Conservation (phyloP, 1,140 invertebrate genomes). For the Macrotrachela quadricornifera region DNA sequence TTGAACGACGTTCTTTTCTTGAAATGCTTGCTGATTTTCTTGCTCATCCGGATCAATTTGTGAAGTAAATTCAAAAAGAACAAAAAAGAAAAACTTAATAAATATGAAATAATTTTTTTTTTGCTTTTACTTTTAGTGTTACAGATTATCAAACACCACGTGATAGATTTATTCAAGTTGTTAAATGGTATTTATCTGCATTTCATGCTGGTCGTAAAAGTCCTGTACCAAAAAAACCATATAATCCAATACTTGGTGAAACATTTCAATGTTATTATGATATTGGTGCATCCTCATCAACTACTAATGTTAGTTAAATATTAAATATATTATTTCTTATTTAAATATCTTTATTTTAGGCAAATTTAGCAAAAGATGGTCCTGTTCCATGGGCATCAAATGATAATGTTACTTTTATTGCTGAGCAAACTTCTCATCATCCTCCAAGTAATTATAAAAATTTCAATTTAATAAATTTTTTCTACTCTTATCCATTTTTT, state of each 20-base stretch:
- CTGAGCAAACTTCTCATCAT: conserved; percentile 32
- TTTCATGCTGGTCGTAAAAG: conserved; percentile 75
- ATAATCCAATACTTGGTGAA: conserved; percentile 33
- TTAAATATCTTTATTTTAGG: neutral
- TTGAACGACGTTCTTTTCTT: conserved; percentile 26
- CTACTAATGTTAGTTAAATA: neutral
- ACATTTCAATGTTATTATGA: conserved; percentile 28
- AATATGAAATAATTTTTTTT: neutral
- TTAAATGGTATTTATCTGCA: conserved; percentile 34
- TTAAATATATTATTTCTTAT: neutral
- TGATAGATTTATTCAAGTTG: conserved; percentile 73
- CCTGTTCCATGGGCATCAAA: conserved; percentile 24
- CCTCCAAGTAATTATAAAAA: conserved; percentile 19
- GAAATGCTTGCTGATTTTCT: conserved; percentile 34
- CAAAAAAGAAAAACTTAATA: neutral
- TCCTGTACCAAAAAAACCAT: conserved; percentile 42
- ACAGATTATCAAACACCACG: conserved; percentile 53
- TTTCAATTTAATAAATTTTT: neutral
- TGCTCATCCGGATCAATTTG: conserved; percentile 30
- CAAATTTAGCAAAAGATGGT: conserved; percentile 12
- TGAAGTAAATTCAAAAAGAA: conserved; percentile 16
- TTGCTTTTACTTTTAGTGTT: conserved; percentile 38
- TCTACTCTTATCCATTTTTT: neutral
- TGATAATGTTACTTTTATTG: conserved; percentile 25
- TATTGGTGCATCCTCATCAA: conserved; percentile 12